Conservation (phyloP, 2,888 invertebrate genomes). For the Rutpela maculata region DNA sequence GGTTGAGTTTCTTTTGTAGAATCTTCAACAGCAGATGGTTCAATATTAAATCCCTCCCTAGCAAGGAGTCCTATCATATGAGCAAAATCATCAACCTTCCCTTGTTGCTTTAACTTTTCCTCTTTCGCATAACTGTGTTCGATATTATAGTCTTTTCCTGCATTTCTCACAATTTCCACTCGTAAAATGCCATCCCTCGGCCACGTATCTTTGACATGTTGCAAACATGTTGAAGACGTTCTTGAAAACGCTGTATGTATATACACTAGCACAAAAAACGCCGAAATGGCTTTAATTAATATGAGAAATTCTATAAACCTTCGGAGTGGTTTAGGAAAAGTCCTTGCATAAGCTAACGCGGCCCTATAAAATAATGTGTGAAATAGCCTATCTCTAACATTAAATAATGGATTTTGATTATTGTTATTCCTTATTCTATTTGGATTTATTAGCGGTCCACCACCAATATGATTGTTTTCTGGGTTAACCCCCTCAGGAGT, state of each 20-base stretch:
- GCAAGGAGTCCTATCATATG: constrained; percentile 80
- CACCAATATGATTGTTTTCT: constrained; percentile 70
- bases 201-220: constrained; percentile 92
- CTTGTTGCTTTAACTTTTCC: constrained; percentile 82
- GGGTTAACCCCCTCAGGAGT: constrained; percentile 63
- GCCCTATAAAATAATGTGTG: constrained; percentile 96
- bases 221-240: constrained; percentile 94
- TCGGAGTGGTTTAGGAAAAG: constrained; percentile 89
- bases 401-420: constrained; percentile 86
- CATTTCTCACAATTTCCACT: constrained; percentile 89
- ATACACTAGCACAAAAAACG: constrained; percentile 94
- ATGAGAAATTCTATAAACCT: constrained; percentile 90
- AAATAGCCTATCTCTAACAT: constrained; percentile 93
- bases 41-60: constrained; percentile 83
- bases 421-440: constrained; percentile 77
- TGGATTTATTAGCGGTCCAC: constrained; percentile 77
- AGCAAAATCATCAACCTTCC: constrained; percentile 78
- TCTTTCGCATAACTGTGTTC: constrained; percentile 91
- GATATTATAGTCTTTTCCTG: constrained; percentile 84
- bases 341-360: constrained; percentile 92
- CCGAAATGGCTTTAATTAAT: constrained; percentile 86
- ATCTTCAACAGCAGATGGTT: constrained; percentile 79
- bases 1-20: constrained; percentile 72
- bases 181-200: constrained; percentile 95
- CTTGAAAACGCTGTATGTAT: constrained; percentile 96